Conservation (phyloP, 2,797 vertebrate species). For the Acridotheres tristis region DNA sequence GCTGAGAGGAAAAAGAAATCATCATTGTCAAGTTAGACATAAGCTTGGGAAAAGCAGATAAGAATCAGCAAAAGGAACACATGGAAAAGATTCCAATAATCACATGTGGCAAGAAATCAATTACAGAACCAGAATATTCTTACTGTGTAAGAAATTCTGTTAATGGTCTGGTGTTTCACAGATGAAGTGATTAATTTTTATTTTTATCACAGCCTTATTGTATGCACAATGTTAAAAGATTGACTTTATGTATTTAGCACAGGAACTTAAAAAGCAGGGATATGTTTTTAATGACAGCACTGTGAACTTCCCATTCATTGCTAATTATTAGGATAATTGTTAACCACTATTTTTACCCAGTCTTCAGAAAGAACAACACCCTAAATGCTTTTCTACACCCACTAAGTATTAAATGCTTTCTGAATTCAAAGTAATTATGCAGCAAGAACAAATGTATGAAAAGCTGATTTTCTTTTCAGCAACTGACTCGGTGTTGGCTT, state of each 20-base stretch:
- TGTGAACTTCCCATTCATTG: background rate
- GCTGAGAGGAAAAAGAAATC: background rate
- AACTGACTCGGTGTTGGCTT: background rate
- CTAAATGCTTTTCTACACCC: background rate
- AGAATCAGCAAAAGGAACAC: background rate
- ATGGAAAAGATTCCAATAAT: background rate
- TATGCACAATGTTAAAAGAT: background rate
- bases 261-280: background rate
- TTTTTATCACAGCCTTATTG: background rate
- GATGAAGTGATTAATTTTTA: background rate
- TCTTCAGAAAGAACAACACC: background rate
- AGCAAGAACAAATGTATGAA: background rate
- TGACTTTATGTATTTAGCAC: background rate
- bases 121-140: background rate
- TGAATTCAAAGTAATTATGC: background rate
- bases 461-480: background rate
- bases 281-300: background rate
- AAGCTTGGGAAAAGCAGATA: background rate
- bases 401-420: background rate
- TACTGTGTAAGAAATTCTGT: background rate
- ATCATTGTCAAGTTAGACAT: background rate
- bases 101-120: background rate
- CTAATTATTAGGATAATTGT: background rate
- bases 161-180: background rate
- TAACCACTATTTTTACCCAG: background rate